phyloP scores from a whole-genome alignment of 2,888 invertebrate species.

The Keiferia lycopersicella region DNA sequence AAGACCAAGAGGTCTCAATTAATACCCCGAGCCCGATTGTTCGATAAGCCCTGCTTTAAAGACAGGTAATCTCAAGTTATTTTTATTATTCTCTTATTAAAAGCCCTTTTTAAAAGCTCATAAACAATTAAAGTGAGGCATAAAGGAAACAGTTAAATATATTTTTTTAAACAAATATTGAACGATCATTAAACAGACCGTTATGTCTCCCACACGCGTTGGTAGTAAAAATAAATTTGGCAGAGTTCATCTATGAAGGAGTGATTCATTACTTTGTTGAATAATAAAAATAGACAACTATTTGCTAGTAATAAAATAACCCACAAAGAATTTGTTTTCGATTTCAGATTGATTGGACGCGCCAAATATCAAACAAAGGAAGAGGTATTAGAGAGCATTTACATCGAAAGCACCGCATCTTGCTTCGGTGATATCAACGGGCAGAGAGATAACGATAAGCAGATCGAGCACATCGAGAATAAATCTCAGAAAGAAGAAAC shows the following conservation, averaged over 20 bases:
- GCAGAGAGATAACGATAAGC: conserved; percentile 60
- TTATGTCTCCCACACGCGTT: not conserved
- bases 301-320: not conserved
- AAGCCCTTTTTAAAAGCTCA: not conserved
- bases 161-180: not conserved
- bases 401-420: conserved; percentile 76
- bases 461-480: conserved; percentile 49
- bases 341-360: conserved; percentile 74
- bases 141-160: not conserved
- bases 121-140: not conserved
- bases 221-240: conserved; percentile 13
- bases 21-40: conserved; percentile 90
- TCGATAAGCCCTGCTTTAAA: conserved; percentile 87
- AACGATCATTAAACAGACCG: not conserved
- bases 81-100: not conserved
- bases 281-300: conserved; percentile 4
- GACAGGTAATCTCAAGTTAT: conserved; percentile 80
- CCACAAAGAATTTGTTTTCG: conserved; percentile 6
- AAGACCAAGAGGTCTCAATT: conserved; percentile 86
- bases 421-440: conserved; percentile 77
- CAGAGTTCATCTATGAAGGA: conserved; percentile 7
- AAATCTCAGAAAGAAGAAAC: conserved; percentile 66
- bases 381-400: conserved; percentile 76
- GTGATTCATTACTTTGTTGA: conserved; percentile 12
- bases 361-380: conserved; percentile 77